Conservation (phyloP, 2,113 vertebrate genomes). For the Chinchilla lanigera region DNA sequence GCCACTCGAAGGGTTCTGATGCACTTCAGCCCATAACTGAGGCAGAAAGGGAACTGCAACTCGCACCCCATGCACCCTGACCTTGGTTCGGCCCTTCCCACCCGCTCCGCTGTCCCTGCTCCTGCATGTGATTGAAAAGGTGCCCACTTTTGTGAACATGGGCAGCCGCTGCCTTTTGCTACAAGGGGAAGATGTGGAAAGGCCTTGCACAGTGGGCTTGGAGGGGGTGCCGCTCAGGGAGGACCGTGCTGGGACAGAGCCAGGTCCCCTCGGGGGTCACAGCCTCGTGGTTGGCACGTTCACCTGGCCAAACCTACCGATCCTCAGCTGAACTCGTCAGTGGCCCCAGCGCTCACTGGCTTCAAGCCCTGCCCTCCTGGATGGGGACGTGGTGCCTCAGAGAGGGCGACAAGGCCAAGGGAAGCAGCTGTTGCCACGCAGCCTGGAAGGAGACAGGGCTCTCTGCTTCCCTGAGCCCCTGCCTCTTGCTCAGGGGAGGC, state of each 20-base stretch:
- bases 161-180: neutral
- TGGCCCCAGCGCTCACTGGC: neutral
- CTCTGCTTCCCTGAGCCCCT: neutral
- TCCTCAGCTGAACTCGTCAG: neutral
- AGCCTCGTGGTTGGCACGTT: neutral
- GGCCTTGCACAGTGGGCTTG: neutral
- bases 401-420: neutral
- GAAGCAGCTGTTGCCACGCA: neutral
- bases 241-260: neutral
- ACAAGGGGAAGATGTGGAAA: rapidly evolving
- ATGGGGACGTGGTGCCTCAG: neutral
- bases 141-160: too few relatives aligned
- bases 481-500: neutral
- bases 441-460: neutral
- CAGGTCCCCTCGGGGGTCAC: neutral
- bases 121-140: neutral
- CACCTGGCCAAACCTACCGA: neutral
- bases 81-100: rapidly evolving
- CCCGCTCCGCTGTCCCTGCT: rapidly evolving
- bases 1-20: rapidly evolving
- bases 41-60: neutral
- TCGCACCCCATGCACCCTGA: rapidly evolving
- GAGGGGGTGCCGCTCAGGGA: neutral
- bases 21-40: rapidly evolving
- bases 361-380: neutral